These are phyloP conservation scores for Ciconia nigra DNA, from an alignment of 2,797 vertebrate species.

Conservation along the genomic window DNA sequence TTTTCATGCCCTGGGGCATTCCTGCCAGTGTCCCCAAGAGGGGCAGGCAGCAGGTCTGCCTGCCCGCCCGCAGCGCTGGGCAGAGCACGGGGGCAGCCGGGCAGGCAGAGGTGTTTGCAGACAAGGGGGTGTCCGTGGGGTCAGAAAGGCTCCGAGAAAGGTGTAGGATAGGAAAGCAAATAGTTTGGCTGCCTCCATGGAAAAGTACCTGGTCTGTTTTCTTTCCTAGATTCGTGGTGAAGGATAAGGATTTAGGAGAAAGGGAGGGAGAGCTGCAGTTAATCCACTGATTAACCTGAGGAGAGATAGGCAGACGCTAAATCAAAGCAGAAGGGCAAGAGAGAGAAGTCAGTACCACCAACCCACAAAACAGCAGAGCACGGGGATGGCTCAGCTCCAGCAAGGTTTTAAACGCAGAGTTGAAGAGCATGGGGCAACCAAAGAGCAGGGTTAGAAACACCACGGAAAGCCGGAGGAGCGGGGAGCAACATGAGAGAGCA, in stretches of 20 bases:
- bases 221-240: conserved; percentile 53
- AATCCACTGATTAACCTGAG: conserved; percentile 59
- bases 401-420: not conserved
- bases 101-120: not conserved
- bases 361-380: not conserved
- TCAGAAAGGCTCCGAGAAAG: not conserved
- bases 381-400: fast-evolving
- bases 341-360: not conserved
- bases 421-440: not conserved
- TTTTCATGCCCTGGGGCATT: not conserved
- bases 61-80: not conserved
- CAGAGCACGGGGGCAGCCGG: not conserved
- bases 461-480: fast-evolving
- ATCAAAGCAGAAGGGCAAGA: not conserved
- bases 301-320: not conserved
- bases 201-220: conserved; percentile 62
- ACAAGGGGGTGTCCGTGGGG: not conserved
- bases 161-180: conserved; percentile 23
- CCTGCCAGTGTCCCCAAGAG: not conserved
- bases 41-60: not conserved
- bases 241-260: conserved; percentile 52
- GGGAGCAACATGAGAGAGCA: not conserved
- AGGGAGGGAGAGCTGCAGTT: conserved; percentile 38
- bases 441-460: not conserved
- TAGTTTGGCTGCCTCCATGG: conserved; percentile 20